Percentiles rank a stretch among this genome's conserved stretches.
phyloP scores from a whole-genome alignment of 2,888 invertebrate species.

The Machimus rusticus region DNA sequence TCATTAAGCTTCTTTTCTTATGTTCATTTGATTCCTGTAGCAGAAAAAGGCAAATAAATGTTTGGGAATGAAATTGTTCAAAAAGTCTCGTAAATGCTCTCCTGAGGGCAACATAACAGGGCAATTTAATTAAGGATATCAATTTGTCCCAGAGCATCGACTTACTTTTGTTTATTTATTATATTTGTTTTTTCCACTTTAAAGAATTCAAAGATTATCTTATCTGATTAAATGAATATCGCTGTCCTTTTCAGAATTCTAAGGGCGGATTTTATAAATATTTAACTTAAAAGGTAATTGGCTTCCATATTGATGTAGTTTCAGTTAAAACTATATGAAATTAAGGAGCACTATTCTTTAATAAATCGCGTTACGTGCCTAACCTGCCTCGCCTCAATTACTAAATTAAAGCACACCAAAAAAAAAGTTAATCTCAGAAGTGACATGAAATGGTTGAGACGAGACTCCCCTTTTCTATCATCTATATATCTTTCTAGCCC shows the following conservation, averaged over 20 bases:
- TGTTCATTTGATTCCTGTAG: not conserved
- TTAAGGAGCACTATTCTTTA: not conserved
- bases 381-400: not conserved
- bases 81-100: not conserved
- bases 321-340: not conserved
- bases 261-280: not conserved
- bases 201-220: not conserved
- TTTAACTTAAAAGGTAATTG: not conserved
- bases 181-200: not conserved
- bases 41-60: not conserved
- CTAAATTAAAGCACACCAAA: not conserved
- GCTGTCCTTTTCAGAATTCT: too few relatives aligned
- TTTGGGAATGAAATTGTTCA: not conserved
- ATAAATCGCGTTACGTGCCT: not conserved
- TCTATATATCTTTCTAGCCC: not conserved
- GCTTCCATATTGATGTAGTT: not conserved
- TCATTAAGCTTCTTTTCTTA: not conserved
- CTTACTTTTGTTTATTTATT: not conserved
- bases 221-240: not conserved
- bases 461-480: not conserved
- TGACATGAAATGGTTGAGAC: not conserved
- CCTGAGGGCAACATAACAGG: not conserved
- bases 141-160: not conserved
- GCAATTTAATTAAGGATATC: not conserved
- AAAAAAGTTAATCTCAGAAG: not conserved